phyloP scores from a whole-genome alignment of 2,113 vertebrate species.

The Asarcornis scutulata region DNA sequence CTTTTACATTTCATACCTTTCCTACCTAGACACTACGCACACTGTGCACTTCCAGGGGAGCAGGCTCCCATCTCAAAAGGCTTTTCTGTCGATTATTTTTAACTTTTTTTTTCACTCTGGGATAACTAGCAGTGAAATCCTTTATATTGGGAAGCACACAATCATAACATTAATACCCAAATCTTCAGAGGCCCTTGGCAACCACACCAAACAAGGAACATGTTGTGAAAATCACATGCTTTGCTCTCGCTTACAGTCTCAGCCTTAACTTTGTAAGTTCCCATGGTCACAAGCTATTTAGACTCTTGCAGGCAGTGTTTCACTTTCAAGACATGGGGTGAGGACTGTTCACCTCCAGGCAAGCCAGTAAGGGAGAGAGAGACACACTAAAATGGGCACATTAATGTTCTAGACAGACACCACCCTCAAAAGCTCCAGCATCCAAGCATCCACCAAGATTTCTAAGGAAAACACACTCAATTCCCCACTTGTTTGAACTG shows the following conservation, averaged over 20 bases:
- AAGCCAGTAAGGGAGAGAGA: neutral
- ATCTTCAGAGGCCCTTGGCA: neutral
- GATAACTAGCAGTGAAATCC: conserved; percentile 1
- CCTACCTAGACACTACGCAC: neutral
- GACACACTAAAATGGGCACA: neutral
- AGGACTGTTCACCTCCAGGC: neutral
- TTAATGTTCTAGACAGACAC: neutral
- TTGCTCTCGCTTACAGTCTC: neutral
- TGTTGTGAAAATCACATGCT: neutral
- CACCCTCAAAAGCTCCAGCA: neutral
- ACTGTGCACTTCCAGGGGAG: neutral
- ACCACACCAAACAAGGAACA: neutral
- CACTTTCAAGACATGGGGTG: neutral
- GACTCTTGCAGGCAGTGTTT: neutral
- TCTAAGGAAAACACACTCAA: neutral
- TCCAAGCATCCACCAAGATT: neutral
- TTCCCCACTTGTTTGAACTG: neutral
- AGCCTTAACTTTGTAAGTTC: neutral
- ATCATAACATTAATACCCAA: conserved; percentile 3
- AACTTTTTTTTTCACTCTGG: neutral
- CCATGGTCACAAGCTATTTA: neutral
- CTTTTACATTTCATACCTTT: conserved; percentile 31
- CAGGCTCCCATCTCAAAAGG: neutral
- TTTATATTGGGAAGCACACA: neutral
- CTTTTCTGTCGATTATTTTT: conserved; percentile 8